These are phyloP conservation scores for Dallia pectoralis DNA, from an alignment of 2,797 vertebrate genomes.

Conservation along the genomic window DNA sequence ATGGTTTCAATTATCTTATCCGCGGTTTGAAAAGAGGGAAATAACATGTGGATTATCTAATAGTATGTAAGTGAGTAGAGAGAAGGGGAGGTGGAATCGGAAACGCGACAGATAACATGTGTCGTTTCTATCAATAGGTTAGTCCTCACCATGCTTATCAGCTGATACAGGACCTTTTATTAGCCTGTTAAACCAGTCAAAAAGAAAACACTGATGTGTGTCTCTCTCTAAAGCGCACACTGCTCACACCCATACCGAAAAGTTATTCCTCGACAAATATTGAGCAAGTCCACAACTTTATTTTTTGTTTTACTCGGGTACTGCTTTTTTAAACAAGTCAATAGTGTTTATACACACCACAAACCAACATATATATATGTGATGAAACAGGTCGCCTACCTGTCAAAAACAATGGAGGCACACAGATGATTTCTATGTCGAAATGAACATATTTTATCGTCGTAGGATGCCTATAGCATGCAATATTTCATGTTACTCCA, in stretches of 20 bases:
- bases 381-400: conserved; percentile 8
- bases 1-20: background rate
- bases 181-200: background rate
- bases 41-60: background rate
- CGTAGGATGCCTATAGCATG: background rate
- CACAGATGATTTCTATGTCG: background rate
- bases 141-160: background rate
- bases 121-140: background rate
- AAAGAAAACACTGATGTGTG: background rate
- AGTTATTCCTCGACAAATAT: background rate
- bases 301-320: background rate
- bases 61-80: background rate
- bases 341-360: background rate
- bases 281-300: background rate
- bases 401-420: background rate
- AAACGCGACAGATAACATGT: background rate
- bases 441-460: background rate
- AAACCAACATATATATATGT: background rate
- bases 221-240: background rate
- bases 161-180: background rate
- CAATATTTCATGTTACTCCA: background rate
- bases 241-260: background rate
- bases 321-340: background rate
- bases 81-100: background rate
- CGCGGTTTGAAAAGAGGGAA: background rate